A percentile compares a stretch with the other conserved stretches of the same genome.
Evolutionary conservation across 1,140 invertebrate species (phyloP).

Genomic region (Zaprionus lachaisei): DNA sequence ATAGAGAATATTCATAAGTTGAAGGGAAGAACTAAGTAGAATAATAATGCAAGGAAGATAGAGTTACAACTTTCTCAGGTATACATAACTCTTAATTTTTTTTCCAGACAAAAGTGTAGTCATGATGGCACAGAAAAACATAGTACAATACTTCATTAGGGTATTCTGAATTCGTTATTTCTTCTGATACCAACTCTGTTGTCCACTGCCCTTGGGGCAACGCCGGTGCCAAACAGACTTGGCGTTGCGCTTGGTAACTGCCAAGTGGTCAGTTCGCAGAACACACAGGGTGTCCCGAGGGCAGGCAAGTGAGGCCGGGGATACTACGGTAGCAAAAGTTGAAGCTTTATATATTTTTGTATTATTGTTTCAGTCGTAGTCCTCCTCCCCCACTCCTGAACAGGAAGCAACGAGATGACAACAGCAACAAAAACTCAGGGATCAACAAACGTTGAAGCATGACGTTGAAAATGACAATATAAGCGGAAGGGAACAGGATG

Average conservation of each 20-base stretch:
- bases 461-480: constrained; percentile 63
- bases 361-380: constrained; percentile 58
- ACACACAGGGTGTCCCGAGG: constrained; percentile 35
- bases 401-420: constrained; percentile 15
- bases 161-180: constrained; percentile 20
- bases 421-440: constrained; percentile 16
- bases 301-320: constrained; percentile 4
- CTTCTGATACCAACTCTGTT: not conserved
- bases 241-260: constrained; percentile 55
- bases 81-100: too few species aligned
- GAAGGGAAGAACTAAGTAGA: too few species aligned
- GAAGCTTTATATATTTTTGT: constrained; percentile 62
- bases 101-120: too few species aligned
- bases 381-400: not conserved
- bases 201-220: constrained; percentile 32
- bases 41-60: too few species aligned
- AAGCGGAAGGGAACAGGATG: constrained; percentile 23
- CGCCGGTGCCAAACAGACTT: constrained; percentile 58
- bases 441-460: constrained; percentile 54
- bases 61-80: too few species aligned
- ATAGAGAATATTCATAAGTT: too few species aligned
- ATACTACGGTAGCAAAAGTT: constrained; percentile 31
- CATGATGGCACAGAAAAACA: too few species aligned
- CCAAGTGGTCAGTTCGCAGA: constrained; percentile 58
- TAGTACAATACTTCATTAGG: not conserved